phyloP scores from a whole-genome alignment of 1,140 invertebrate genomes.

The Cephus cinctus region DNA sequence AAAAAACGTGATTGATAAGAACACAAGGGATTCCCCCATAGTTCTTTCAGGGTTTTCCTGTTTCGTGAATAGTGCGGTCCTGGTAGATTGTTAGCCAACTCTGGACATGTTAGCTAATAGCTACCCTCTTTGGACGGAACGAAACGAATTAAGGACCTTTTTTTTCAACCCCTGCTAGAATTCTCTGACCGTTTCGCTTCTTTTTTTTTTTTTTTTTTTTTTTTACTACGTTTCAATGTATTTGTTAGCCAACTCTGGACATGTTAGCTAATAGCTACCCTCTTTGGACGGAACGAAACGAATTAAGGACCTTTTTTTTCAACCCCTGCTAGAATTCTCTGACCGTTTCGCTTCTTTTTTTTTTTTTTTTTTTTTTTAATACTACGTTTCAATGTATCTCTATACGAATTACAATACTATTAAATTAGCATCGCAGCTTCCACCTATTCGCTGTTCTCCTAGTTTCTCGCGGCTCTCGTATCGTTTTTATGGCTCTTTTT shows the following conservation, averaged over 20 bases:
- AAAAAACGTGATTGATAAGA: constrained; percentile 42
- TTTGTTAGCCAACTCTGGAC: constrained; percentile 15
- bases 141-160: constrained; percentile 20
- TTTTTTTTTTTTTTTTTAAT: constrained; percentile 1
- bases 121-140: constrained; percentile 16
- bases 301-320: constrained; percentile 24
- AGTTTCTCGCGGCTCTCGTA: no score
- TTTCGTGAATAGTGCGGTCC: no score
- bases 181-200: constrained; percentile 6
- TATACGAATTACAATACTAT: no score
- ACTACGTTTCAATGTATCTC: constrained; percentile 20
- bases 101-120: constrained; percentile 26
- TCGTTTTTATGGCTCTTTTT: no score
- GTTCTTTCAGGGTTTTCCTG: no score
- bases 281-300: constrained; percentile 19
- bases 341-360: constrained; percentile 17
- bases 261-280: constrained; percentile 27
- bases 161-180: constrained; percentile 30
- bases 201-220: constrained; percentile 17
- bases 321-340: constrained; percentile 22
- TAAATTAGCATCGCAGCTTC: no score
- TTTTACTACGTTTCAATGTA: constrained; percentile 17
- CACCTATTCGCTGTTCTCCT: no score
- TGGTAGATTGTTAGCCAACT: no score
- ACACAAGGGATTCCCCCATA: constrained; percentile 16